Evolutionary conservation across 2,113 vertebrate species (phyloP).

Genomic region (Phoxinus phoxinus): DNA sequence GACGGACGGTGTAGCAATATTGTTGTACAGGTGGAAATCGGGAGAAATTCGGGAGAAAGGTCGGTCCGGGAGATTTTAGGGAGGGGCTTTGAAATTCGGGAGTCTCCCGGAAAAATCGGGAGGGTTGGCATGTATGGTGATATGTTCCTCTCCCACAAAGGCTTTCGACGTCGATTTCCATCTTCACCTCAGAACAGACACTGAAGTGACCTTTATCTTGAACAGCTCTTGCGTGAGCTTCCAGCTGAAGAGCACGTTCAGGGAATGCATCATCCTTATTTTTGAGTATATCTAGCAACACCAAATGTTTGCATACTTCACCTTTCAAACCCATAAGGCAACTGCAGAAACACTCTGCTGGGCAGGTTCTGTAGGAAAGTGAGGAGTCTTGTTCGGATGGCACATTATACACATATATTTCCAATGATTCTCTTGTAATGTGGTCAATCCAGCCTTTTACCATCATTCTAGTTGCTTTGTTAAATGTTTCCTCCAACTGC

Average conservation of each 20-base stretch:
- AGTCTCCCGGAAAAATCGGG: too few relatives aligned
- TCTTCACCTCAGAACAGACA: neutral
- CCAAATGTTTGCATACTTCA: constrained; percentile 19
- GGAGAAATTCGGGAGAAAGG: too few relatives aligned
- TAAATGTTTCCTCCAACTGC: neutral
- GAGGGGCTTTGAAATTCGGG: too few relatives aligned
- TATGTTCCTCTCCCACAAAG: constrained; percentile 12
- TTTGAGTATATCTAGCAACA: neutral
- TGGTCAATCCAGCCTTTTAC: neutral
- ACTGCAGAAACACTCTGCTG: constrained; percentile 8
- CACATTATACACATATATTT: too few relatives aligned
- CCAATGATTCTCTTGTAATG: too few relatives aligned
- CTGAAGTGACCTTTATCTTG: neutral
- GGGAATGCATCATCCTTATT: neutral
- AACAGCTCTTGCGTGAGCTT: neutral
- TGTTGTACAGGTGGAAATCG: too few relatives aligned
- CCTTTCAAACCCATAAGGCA: constrained; percentile 3
- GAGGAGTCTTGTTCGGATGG: too few relatives aligned
- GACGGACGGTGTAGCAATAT: too few relatives aligned
- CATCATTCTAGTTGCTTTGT: neutral
- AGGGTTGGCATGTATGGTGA: too few relatives aligned
- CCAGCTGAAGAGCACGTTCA: neutral
- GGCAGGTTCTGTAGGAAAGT: neutral
- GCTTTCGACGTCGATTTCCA: neutral
- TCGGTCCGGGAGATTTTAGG: too few relatives aligned